Evolutionary conservation across 1,140 invertebrate species (phyloP).

Genomic region (Drosophila micromelanica): DNA sequence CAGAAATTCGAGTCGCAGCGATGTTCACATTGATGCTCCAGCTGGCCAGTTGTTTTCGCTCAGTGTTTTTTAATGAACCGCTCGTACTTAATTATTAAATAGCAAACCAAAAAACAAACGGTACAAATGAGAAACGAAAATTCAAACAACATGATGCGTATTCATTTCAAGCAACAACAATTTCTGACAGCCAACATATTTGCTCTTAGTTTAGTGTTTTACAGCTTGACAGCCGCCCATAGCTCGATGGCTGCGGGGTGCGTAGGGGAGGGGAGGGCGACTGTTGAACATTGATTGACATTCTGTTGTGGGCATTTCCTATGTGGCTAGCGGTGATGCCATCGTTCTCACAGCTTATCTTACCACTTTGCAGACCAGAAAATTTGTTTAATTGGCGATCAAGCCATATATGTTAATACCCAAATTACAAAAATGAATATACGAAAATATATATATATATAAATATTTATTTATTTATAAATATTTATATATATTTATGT

Average conservation of each 20-base stretch:
- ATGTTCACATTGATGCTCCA: slow-evolving; percentile 14
- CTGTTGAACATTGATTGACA: slow-evolving; percentile 61
- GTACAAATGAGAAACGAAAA: background rate
- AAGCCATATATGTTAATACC: slow-evolving; percentile 1
- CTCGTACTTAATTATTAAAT: slow-evolving; percentile 36
- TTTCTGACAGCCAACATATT: slow-evolving; percentile 33
- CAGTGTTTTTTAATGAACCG: slow-evolving; percentile 36
- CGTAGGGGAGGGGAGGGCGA: background rate
- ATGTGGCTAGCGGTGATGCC: slow-evolving; percentile 17
- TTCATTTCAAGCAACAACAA: slow-evolving; percentile 30
- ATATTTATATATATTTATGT: no score
- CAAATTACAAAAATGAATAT: no score
- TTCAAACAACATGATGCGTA: slow-evolving; percentile 9
- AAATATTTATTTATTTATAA: no score
- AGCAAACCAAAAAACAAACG: background rate
- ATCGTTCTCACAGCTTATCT: slow-evolving; percentile 7
- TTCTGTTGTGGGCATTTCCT: slow-evolving; percentile 50
- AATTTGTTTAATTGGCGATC: slow-evolving; percentile 24
- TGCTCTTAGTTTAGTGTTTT: slow-evolving; percentile 44
- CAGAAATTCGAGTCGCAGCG: background rate
- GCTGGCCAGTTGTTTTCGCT: slow-evolving; percentile 31
- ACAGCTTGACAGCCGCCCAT: slow-evolving; percentile 41
- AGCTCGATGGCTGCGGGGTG: background rate
- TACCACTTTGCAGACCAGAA: background rate
- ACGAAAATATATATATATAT: no score